phyloP scores from a whole-genome alignment of 2,797 vertebrate species.

The Tadarida brasiliensis region DNA sequence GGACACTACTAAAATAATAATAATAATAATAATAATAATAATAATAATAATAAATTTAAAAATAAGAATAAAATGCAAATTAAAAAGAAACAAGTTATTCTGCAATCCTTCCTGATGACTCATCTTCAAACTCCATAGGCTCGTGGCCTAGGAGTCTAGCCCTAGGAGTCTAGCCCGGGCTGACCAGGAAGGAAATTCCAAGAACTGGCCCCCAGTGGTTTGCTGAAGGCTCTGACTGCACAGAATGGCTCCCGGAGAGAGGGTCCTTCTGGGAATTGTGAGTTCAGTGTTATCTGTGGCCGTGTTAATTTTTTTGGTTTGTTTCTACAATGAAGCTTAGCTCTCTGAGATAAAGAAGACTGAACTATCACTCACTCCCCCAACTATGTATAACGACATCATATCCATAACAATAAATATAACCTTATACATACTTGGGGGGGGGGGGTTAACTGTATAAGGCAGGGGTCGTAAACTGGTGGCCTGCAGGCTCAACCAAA shows the following conservation, averaged over 20 bases:
- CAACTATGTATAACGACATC: slow-evolving; percentile 17
- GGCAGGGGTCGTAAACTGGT: slow-evolving; percentile 53
- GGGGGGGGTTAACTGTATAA: neutral
- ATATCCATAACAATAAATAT: slow-evolving; percentile 26
- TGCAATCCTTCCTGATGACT: slow-evolving; percentile 68
- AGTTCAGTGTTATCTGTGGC: slow-evolving; percentile 60
- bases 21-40: neutral
- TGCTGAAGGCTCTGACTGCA: neutral
- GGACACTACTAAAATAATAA: neutral
- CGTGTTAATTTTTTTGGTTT: slow-evolving; percentile 16
- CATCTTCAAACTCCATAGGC: slow-evolving; percentile 31
- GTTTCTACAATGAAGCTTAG: slow-evolving; percentile 74
- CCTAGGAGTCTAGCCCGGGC: neutral
- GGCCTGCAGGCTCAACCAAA: neutral
- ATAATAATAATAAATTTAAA: slow-evolving; percentile 11
- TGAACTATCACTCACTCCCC: neutral
- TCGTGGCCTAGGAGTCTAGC: neutral
- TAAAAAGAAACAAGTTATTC: slow-evolving; percentile 61
- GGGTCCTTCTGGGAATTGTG: neutral
- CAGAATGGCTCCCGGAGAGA: neutral
- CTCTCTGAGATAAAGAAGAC: slow-evolving; percentile 63
- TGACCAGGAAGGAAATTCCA: slow-evolving; percentile 53
- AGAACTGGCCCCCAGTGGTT: neutral
- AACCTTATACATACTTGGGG: slow-evolving; percentile 21
- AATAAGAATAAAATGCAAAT: slow-evolving; percentile 36